Evolutionary conservation across 2,888 invertebrate genomes (phyloP).

Genomic region (Acleris emargana): DNA sequence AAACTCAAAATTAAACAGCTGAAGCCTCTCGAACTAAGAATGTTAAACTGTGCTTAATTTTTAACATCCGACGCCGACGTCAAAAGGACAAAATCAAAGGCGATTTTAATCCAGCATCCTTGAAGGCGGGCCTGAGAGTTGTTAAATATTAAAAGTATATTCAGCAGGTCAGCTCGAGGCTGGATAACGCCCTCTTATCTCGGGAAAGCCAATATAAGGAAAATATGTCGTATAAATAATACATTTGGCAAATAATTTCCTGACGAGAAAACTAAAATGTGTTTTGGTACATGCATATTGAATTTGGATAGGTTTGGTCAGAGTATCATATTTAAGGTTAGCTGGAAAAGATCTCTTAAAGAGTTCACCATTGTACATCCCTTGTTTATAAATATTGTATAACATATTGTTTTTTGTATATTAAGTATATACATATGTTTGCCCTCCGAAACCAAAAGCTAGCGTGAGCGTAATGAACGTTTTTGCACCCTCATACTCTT

Average conservation of each 20-base stretch:
- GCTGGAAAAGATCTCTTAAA: no score
- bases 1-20: no score
- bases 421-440: no score
- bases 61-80: conserved; percentile 11
- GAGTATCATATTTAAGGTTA: no score
- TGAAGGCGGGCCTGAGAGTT: conserved; percentile 14
- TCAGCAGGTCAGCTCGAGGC: conserved; percentile 12
- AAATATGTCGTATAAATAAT: conserved; percentile 23
- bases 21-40: not conserved
- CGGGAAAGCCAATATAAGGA: conserved; percentile 19
- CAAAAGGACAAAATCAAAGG: conserved; percentile 29
- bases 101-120: conserved; percentile 14
- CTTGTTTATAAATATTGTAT: no score
- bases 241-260: conserved; percentile 10
- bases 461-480: no score
- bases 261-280: not conserved
- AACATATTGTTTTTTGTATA: no score
- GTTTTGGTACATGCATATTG: not conserved
- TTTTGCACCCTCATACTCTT: no score
- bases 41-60: conserved; percentile 29
- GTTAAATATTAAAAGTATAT: conserved; percentile 30
- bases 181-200: conserved; percentile 8
- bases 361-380: no score
- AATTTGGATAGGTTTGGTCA: not conserved
- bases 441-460: no score